These are phyloP conservation scores for Theropithecus gelada DNA, from an alignment of 2,113 vertebrate genomes.

Conservation along the genomic window DNA sequence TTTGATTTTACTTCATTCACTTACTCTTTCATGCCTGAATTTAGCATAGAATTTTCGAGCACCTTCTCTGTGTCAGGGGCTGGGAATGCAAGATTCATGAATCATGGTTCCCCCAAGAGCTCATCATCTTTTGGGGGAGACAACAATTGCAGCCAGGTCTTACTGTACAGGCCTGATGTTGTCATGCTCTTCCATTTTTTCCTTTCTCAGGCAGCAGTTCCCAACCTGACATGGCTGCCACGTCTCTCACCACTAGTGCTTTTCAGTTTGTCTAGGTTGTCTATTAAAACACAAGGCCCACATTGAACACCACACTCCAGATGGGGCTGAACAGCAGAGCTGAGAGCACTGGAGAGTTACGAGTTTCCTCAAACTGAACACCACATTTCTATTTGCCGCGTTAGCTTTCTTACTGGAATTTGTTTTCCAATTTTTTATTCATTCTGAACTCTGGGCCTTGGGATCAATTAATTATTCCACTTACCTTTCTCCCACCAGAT, in stretches of 20 bases:
- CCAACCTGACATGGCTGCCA: background rate
- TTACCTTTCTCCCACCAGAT: background rate
- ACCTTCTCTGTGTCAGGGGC: background rate
- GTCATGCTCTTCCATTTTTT: background rate
- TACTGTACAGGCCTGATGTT: background rate
- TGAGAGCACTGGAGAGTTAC: background rate
- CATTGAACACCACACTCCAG: background rate
- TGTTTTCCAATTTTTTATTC: background rate
- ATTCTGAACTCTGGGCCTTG: background rate
- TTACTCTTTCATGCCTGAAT: slow-evolving; percentile 19
- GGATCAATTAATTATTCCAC: background rate
- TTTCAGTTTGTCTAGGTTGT: background rate
- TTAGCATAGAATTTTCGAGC: background rate
- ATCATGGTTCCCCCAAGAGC: background rate
- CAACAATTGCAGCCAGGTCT: background rate
- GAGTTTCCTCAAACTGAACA: background rate
- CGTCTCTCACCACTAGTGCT: background rate
- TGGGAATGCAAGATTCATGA: background rate
- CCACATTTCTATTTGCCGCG: background rate
- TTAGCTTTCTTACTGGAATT: background rate
- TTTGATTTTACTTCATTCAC: background rate
- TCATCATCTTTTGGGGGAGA: background rate
- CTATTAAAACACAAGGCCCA: background rate
- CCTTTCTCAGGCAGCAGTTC: background rate
- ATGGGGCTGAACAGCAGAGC: background rate